Percentiles rank a stretch among this genome's conserved stretches.
Evolutionary conservation across 1,140 invertebrate species (phyloP).

Genomic region (Magallana angulata): DNA sequence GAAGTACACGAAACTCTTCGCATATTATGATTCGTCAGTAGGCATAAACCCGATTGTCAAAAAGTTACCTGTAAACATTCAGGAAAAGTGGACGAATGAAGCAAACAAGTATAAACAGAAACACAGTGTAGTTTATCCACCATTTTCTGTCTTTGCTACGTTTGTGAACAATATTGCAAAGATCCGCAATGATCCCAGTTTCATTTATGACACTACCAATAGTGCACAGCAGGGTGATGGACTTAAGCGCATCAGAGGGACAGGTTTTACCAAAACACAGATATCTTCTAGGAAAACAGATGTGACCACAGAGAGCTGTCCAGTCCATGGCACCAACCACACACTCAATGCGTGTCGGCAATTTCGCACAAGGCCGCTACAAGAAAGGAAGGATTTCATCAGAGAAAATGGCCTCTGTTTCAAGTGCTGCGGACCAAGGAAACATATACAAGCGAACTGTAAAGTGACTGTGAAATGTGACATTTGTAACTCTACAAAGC

Average conservation of each 20-base stretch:
- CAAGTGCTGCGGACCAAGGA: conserved; percentile 45
- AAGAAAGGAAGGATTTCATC: neutral
- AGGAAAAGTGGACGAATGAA: conserved; percentile 53
- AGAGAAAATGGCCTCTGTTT: conserved; percentile 46
- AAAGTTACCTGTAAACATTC: conserved; percentile 43
- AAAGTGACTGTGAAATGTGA: conserved; percentile 39
- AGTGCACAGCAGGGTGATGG: neutral
- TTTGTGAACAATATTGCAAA: conserved; percentile 54
- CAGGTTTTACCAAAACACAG: neutral
- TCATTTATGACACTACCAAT: conserved; percentile 38
- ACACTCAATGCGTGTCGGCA: neutral
- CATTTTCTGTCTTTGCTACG: conserved; percentile 52
- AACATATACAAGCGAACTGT: conserved; percentile 51
- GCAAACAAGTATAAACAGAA: conserved; percentile 40
- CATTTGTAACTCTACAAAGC: conserved; percentile 49
- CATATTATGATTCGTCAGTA: conserved; percentile 40
- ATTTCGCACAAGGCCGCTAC: neutral
- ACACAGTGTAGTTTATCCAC: conserved; percentile 41
- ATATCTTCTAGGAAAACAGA: neutral
- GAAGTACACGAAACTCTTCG: conserved; percentile 27
- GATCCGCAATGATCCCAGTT: conserved; percentile 51
- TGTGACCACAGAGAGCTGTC: neutral
- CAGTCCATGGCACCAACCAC: neutral
- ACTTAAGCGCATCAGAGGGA: neutral
- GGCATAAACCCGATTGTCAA: conserved; percentile 42